Evolutionary conservation across 2,113 vertebrate genomes (phyloP), one percentile per base, ranked within the genome.

Genomic region (zebrafish (Danio rerio)): DNA sequence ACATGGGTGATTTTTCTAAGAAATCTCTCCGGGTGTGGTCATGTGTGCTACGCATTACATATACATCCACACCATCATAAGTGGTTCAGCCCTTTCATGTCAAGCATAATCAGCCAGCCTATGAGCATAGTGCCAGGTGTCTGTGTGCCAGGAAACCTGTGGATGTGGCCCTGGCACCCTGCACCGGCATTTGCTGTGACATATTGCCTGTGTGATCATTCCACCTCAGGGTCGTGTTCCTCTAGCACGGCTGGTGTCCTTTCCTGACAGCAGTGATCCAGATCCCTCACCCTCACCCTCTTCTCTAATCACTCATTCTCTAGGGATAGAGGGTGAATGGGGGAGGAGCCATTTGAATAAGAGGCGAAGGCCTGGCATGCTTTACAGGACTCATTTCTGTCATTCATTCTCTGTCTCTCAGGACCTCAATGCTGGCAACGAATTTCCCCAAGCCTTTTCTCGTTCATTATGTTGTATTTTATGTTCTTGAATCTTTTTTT

Each of bases 371-470:
- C 92, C 91, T 93, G 93, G 92, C 92, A 93, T 92, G 91, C 91
- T 90, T 89, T 88, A 89, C 85, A 90, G 90, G 92, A 92, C 91
- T 93, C 90, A 92, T 93, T 94, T 93, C 91, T 91, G 89, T 93
- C 91, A 94, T 94, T 92, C 92, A 93, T 92, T 84, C 87, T 77
- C 87, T 77, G 87, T 92, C 92, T 92, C 93, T 89, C 4, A 89
- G 92, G 93, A 92, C 83, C 84, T 65, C 21, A 21, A 0, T 62
- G 88, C 89, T 93, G 92, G 92, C 92, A 93, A 84, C 4, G 70
- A 81, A 31, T 83, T 88, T 89, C 87, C 90, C 90, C 87, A 83
- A 85, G 66, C 81, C 78, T 88, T 86, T 85, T 78, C 12, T 59
- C 49, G 59, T 75, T 59, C 21, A 55, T 52, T 71, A 59, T 75